These are phyloP conservation scores for Manacus vitellinus DNA, from an alignment of 2,113 vertebrate genomes.

Conservation along the genomic window DNA sequence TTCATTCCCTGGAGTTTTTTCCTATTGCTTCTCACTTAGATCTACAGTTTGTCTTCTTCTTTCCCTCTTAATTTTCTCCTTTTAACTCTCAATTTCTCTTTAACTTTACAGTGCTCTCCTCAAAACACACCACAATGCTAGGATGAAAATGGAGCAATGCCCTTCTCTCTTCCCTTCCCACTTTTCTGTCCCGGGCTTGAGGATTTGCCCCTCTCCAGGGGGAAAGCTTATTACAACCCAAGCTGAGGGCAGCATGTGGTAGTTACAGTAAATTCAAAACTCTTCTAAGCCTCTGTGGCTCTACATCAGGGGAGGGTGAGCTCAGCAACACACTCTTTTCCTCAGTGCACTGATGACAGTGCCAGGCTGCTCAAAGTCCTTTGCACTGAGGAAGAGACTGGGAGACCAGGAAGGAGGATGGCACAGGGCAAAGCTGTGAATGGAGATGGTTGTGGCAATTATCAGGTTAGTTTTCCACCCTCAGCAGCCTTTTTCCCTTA, in stretches of 20 bases:
- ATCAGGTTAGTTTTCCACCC: background rate
- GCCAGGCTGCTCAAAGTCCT: background rate
- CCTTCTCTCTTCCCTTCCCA: background rate
- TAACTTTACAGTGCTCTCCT: background rate
- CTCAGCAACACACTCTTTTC: background rate
- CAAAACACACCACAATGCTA: background rate
- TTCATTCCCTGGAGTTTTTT: background rate
- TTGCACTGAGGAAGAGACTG: background rate
- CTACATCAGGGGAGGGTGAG: background rate
- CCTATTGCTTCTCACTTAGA: background rate
- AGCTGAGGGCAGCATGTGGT: background rate
- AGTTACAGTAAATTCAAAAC: background rate
- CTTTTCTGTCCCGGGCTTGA: background rate
- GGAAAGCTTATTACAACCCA: background rate
- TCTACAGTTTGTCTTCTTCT: background rate
- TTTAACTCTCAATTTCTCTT: background rate
- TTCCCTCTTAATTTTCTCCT: background rate
- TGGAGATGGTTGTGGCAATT: rapidly evolving
- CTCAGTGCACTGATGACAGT: background rate
- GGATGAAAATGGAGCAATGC: rapidly evolving
- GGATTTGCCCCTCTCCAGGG: background rate
- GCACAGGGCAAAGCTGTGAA: background rate
- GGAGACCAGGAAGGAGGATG: background rate
- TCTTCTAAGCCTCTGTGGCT: background rate
- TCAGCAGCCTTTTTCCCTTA: background rate